phyloP scores from a whole-genome alignment of 1,140 invertebrate species.

The Drosophila sucinea region DNA sequence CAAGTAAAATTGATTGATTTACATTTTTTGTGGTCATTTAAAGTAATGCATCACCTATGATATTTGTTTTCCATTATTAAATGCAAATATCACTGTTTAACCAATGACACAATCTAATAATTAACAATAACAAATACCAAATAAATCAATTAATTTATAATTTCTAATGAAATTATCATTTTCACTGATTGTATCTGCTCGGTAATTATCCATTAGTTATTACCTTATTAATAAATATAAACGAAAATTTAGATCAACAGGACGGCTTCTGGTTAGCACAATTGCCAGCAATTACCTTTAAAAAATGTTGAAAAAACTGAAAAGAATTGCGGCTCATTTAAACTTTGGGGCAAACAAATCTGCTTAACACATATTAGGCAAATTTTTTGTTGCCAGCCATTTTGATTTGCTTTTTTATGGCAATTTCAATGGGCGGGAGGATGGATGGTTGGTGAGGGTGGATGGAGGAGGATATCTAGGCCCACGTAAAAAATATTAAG shows the following conservation, averaged over 20 bases:
- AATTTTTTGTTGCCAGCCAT: slow-evolving; percentile 16
- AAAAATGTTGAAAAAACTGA: not conserved
- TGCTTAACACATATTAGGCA: slow-evolving; percentile 26
- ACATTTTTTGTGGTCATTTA: too few species aligned
- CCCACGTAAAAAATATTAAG: slow-evolving; percentile 57
- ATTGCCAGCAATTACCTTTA: slow-evolving; percentile 2
- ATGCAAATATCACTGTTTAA: too few species aligned
- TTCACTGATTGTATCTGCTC: too few species aligned
- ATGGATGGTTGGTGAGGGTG: not conserved
- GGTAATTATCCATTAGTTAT: not conserved
- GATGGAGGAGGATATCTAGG: not conserved
- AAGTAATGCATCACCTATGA: too few species aligned
- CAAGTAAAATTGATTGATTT: too few species aligned
- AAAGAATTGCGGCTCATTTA: slow-evolving; percentile 10
- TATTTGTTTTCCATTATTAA: too few species aligned
- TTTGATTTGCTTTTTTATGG: slow-evolving; percentile 3
- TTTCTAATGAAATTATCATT: too few species aligned
- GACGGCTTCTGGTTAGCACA: not conserved
- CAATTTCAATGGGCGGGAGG: not conserved
- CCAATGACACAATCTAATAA: too few species aligned
- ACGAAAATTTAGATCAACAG: not conserved
- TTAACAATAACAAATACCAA: not conserved
- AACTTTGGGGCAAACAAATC: slow-evolving; percentile 14
- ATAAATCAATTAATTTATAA: slow-evolving; percentile 31
- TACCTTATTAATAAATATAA: not conserved